Base-by-base conservation (phyloP, 2,888 invertebrate species). In the Agrochola lota region DNA sequence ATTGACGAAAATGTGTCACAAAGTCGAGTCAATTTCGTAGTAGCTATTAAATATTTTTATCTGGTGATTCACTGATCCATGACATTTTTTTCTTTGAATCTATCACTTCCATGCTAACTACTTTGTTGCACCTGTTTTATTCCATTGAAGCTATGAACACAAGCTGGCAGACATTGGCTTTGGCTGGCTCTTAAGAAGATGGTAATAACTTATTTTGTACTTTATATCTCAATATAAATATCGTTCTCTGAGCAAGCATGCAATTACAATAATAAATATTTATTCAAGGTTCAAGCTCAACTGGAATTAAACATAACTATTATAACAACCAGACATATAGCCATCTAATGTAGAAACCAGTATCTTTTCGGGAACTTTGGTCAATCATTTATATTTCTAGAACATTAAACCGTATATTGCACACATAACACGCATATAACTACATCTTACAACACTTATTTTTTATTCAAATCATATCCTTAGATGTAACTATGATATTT, bases 351-450 rank as follows among this genome's bases (percentile, higher is more conserved):
- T 70, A 71, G 26, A 70, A 82, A 72, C 80, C 62, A 79, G 63
- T 74, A 63, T 74, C 23, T 66, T 78, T 80, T 64, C 12, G 59
- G 64, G 62, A 83, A 76, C 71, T 72, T 84, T 82, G 82, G 85
- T 85, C 78, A 67, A 66, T 73, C 60, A 11, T 70, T 71, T 64
- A 76, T 60, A 70, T 79, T 70, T 77, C 49, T 73, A 78, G 20
- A 74, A 85, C 64, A 83, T 59, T 63, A 74, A 59, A 75, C 67
- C 49, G 70, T 76, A 69, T 69, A 85, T 78, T 86, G 77, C 80
- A 85, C 72, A 77, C 77, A 71, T 71, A 80, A 88, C 83, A 84
- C 79, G 69, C 57, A 82, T 81, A 80, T 71, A 71, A 73, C 70
- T 81, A 78, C 62, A 77, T 69, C 73, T 76, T 77, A 86, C 68